phyloP scores from a whole-genome alignment of 2,888 invertebrate species.

The Nebria salina region DNA sequence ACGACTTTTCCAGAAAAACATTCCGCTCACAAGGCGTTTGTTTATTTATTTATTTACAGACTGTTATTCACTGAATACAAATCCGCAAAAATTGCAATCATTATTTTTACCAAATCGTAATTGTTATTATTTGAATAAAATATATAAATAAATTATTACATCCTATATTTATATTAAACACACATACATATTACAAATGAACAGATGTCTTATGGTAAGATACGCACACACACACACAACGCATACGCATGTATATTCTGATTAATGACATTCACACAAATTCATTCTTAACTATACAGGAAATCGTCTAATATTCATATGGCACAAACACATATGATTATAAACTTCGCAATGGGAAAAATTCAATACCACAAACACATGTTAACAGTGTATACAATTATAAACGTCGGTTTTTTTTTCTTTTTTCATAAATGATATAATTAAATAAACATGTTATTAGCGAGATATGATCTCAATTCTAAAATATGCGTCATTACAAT shows the following conservation, averaged over 20 bases:
- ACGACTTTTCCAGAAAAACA: background rate
- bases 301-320: background rate
- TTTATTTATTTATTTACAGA: too few species aligned
- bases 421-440: background rate
- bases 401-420: background rate
- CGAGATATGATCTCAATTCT: background rate
- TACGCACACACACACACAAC: background rate
- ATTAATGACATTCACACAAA: background rate
- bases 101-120: too few species aligned
- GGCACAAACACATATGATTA: background rate
- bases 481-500: background rate
- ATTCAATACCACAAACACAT: background rate
- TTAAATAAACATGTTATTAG: background rate
- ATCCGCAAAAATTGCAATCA: too few species aligned
- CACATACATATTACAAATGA: background rate
- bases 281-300: background rate
- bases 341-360: background rate
- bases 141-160: too few species aligned
- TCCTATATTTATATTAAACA: too few species aligned
- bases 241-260: background rate
- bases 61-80: too few species aligned
- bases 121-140: too few species aligned
- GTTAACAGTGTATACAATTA: background rate
- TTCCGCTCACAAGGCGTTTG: too few species aligned
- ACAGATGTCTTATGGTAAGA: background rate